Conservation (phyloP, 2,888 invertebrate genomes). For the Frankliniella intonsa region DNA sequence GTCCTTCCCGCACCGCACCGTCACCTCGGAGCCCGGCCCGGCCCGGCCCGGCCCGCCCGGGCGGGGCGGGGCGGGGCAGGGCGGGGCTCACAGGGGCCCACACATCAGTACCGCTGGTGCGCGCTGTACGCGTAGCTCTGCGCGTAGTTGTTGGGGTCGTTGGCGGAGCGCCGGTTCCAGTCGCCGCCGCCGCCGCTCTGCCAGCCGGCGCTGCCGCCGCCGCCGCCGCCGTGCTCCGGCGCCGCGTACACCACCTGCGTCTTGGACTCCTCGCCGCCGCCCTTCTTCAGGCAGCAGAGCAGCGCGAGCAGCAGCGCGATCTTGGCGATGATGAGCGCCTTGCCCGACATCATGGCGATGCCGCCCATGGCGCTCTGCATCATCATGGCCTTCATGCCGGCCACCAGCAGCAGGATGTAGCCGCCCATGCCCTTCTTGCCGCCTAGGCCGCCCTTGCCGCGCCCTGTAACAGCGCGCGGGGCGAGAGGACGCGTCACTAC, state of each 20-base stretch:
- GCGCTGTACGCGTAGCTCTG: conserved; percentile 21
- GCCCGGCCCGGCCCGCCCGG: too few relatives aligned
- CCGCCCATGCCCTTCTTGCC: conserved; percentile 21
- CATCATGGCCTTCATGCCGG: conserved; percentile 36
- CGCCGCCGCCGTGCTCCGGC: not conserved
- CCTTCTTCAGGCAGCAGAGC: conserved; percentile 18
- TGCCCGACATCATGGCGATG: conserved; percentile 38
- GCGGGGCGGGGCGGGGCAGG: too few relatives aligned
- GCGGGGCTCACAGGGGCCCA: too few relatives aligned
- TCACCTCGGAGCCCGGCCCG: too few relatives aligned
- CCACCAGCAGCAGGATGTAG: conserved; percentile 38
- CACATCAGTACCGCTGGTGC: conserved; percentile 8
- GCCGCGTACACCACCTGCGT: conserved; percentile 9
- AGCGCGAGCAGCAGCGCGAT: conserved; percentile 12
- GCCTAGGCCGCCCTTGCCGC: conserved; percentile 15
- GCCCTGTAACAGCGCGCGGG: conserved; percentile 5
- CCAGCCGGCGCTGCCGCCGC: conserved; percentile 5
- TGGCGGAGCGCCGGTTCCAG: conserved; percentile 23
- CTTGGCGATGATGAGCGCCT: conserved; percentile 36
- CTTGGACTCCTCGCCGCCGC: conserved; percentile 25
- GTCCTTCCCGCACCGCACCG: too few relatives aligned
- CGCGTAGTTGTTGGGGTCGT: conserved; percentile 11
- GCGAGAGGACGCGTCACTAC: not conserved
- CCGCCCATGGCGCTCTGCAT: conserved; percentile 34
- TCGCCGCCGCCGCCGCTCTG: conserved; percentile 17